Base-by-base conservation (phyloP, 2,113 vertebrate genomes). In the Arothron firmamentum region DNA sequence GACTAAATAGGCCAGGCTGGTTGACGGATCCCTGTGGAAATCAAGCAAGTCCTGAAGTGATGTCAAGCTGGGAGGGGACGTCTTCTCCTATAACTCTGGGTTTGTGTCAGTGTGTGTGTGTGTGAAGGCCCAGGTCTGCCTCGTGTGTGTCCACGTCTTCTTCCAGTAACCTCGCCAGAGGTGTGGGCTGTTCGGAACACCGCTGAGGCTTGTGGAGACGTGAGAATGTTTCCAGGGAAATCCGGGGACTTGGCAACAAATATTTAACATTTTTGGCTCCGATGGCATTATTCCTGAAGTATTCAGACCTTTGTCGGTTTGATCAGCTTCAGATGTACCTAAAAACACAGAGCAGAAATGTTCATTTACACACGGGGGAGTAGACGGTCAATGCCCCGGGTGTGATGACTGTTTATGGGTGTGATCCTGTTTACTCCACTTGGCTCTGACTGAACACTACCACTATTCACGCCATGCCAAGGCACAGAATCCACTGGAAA, bases 381-480 rank as follows among this genome's bases (percentile, higher is more conserved):
- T 5, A 28, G 25, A 28, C 6, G 4, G 8, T 38, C 2, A 12
- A 38, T 38, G 34, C 10, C 11, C 9, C 34, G 34, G 34, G 11
- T 74, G 74, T 77, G 76, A 75, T 75, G 64, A 82, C 69, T 81
- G 81, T 28, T 28, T 28, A 6, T 28, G 25, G 25, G 25, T 28
- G 25, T 28, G 25, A 28, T 28, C 25, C 25, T 28, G 25, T 87
- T 85, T 82, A 74, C 69, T 79, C 77, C 59, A 54, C 54, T 65
- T 62, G 72, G 73, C 79, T 70, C 77, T 5, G 52, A 45, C 64
- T 0, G 47, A 82, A 83, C 83, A 84, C 80, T 81, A 67, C 34
- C 67, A 48, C 78, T 16, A 83, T 87, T 87, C 82, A 87, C 70
- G 20, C 20, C 12, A 50, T 19, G 69, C 74, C 74, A 74, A 52